Evolutionary conservation across 2,888 invertebrate genomes (phyloP).

Genomic region (Heliconius sara): DNA sequence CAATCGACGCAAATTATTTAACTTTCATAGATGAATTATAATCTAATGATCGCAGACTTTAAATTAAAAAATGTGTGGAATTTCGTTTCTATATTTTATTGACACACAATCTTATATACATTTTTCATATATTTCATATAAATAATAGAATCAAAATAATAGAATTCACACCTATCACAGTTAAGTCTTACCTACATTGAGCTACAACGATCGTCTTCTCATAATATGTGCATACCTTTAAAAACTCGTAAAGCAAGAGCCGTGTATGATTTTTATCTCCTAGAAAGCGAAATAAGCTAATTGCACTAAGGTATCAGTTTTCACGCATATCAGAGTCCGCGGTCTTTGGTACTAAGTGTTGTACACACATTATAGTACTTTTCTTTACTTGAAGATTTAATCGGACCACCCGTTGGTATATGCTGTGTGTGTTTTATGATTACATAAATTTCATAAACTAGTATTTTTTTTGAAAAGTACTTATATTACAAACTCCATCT

Average conservation of each 20-base stretch:
- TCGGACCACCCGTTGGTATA: slow-evolving; percentile 39
- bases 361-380: slow-evolving; percentile 41
- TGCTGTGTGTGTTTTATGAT: slow-evolving; percentile 3
- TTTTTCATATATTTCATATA: neutral
- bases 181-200: neutral
- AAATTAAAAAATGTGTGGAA: too few relatives aligned
- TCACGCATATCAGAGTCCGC: slow-evolving; percentile 38
- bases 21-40: too few relatives aligned
- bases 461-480: neutral
- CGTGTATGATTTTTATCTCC: slow-evolving; percentile 44
- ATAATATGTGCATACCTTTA: neutral
- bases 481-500: neutral
- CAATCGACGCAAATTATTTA: too few relatives aligned
- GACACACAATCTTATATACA: too few relatives aligned
- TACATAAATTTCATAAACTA: slow-evolving; percentile 1
- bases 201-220: neutral
- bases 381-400: slow-evolving; percentile 39
- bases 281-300: slow-evolving; percentile 47
- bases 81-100: too few relatives aligned
- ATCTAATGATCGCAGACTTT: too few relatives aligned
- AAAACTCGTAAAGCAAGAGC: slow-evolving; percentile 5
- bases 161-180: neutral
- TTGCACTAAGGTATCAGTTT: slow-evolving; percentile 41
- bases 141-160: neutral
- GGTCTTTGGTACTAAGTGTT: slow-evolving; percentile 23